Conservation (phyloP, 2,113 vertebrate genomes). For the Perognathus longimembris region DNA sequence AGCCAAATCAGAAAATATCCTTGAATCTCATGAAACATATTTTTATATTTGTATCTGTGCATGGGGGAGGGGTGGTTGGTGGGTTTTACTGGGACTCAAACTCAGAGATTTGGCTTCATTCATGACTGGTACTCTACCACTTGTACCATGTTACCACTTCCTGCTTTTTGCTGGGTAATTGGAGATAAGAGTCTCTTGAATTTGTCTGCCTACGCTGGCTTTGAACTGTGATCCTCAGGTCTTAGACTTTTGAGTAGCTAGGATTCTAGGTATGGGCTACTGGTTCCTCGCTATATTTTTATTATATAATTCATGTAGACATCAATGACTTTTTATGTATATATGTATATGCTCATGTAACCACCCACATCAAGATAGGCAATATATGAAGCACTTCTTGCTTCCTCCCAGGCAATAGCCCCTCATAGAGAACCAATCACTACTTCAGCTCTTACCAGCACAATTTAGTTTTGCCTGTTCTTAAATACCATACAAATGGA, state of each 20-base stretch:
- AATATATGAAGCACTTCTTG: not conserved
- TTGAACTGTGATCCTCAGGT: too few relatives aligned
- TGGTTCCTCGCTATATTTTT: not conserved
- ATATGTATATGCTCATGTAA: not conserved
- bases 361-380: conserved; percentile 19
- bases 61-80: too few relatives aligned
- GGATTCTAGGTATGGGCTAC: too few relatives aligned
- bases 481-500: conserved; percentile 28
- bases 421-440: not conserved
- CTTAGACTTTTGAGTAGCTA: too few relatives aligned
- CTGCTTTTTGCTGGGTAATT: too few relatives aligned
- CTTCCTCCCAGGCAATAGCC: not conserved
- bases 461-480: conserved; percentile 1
- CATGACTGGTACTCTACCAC: too few relatives aligned
- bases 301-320: conserved; percentile 8
- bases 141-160: too few relatives aligned
- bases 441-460: not conserved
- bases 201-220: too few relatives aligned
- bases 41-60: too few relatives aligned
- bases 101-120: not conserved
- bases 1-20: conserved; percentile 16
- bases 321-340: conserved; percentile 8
- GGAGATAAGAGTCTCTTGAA: too few relatives aligned
- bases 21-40: not conserved
- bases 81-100: not conserved